Evolutionary conservation across 2,888 invertebrate genomes (phyloP), one percentile per base, ranked within the genome.

Genomic region (Chalcis sispes): DNA sequence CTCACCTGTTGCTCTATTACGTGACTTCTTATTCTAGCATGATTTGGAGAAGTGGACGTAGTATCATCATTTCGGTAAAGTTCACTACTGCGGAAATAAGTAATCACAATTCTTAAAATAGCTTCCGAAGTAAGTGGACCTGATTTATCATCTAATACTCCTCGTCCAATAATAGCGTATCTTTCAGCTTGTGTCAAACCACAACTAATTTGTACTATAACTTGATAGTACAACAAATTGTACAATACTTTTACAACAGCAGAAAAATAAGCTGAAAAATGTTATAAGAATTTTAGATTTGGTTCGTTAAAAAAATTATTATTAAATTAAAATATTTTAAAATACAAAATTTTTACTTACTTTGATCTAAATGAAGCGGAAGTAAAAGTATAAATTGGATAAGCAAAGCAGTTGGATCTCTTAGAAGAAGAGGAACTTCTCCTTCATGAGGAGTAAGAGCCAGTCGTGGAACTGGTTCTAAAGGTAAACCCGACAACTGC

Each of bases 151-250:
- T 64, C 36, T 15, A 77, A 77, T 54, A 77, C 79, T 40, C 79
- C 83, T 77, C 85, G 86, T 82, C 87, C 87, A 56, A 85, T 75
- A 27, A 85, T 72, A 48, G 84, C 82, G 59, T 83, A 84, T 56
- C 95, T 92, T 82, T 94, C 94, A 52, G 90, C 90, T 58, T 93
- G 92, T 50, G 92, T 92, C 84, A 94, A 90, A 79, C 91, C 91
- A 79, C 94, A 94, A 71, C 94, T 93, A 79, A 96, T 90, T 89
- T 95, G 95, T 69, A 94, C 92, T 79, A 97, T 92, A 61, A 96
- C 94, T 91, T 98, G 97, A 89, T 97, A 94, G 90, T 96, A 97
- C 77, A 95, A 91, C 79, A 98, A 91, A 88, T 97, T 96, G 91
- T 96, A 98, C 80, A 97, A 91, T 80, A 95, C 93, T 87, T 95